These are phyloP conservation scores for Chloroceryle amazona DNA, from an alignment of 2,797 vertebrate genomes.

Conservation along the genomic window DNA sequence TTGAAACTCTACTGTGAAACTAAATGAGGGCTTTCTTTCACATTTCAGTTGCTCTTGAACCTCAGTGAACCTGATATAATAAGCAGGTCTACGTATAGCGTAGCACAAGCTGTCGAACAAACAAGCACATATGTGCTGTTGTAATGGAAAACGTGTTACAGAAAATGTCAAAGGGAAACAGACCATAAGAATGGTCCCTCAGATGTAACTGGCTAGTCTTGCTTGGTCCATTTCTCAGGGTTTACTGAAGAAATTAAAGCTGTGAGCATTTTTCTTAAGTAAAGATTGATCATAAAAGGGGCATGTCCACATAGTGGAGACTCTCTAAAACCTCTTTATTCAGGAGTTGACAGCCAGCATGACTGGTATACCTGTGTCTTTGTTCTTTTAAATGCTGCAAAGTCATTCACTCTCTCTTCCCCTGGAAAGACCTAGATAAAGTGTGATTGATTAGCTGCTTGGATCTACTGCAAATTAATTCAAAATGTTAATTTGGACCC, in stretches of 20 bases:
- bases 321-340: background rate
- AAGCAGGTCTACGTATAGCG: background rate
- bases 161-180: background rate
- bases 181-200: background rate
- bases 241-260: background rate
- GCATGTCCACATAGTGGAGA: background rate
- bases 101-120: background rate
- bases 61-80: background rate
- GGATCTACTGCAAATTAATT: slow-evolving; percentile 23
- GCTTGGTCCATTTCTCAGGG: background rate
- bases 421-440: slow-evolving; percentile 44
- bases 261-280: rapidly evolving
- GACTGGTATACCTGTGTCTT: background rate
- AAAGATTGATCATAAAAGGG: background rate
- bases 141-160: background rate
- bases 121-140: rapidly evolving
- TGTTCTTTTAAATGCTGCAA: background rate
- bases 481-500: slow-evolving; percentile 38
- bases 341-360: background rate
- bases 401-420: background rate
- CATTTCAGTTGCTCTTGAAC: background rate
- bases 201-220: background rate
- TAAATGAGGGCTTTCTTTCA: background rate
- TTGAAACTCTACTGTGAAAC: background rate
- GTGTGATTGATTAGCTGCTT: slow-evolving; percentile 33